Evolutionary conservation across 2,797 vertebrate species (phyloP), one percentile per base, ranked within the genome.

Genomic region (Macroramphosus scolopax): DNA sequence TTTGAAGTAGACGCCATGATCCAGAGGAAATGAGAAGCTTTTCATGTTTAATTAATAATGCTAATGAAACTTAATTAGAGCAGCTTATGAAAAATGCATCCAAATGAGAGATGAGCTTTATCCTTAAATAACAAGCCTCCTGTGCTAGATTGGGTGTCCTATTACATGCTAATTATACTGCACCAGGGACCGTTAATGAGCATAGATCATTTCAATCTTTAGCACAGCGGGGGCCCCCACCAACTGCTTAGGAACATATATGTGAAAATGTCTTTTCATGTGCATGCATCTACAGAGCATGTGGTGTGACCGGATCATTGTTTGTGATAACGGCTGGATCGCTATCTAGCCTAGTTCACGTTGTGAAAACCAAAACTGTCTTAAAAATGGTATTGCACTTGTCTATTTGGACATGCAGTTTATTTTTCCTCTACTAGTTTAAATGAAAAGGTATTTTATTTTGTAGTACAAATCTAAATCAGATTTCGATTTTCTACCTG

Each of bases 1-100:
- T 81, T 78, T 73, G 79, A 83, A 76, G 68, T 74, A 64, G 64
- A 81, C 63, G 63, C 75, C 76, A 84, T 83, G 83, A 87, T 81
- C 83, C 76, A 68, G 72, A 84, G 84, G 78, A 87, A 87, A 88
- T 80, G 81, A 81, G 82, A 77, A 83, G 81, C 75, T 85, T 88
- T 89, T 88, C 85, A 87, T 89, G 87, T 89, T 90, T 91, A 89
- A 89, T 91, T 91, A 90, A 90, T 91, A 88, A 89, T 86, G 85
- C 87, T 90, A 89, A 91, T 91, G 81, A 88, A 89, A 85, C 78
- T 77, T 89, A 90, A 91, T 91, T 90, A 91, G 83, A 80, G 68
- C 75, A 81, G 87, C 89, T 91, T 89, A 89, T 91, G 88, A 91
- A 91, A 89, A 91, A 91, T 91, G 87, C 87, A 90, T 91, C 87